Conservation (phyloP, 2,888 invertebrate genomes). For the Graphium colonna region DNA sequence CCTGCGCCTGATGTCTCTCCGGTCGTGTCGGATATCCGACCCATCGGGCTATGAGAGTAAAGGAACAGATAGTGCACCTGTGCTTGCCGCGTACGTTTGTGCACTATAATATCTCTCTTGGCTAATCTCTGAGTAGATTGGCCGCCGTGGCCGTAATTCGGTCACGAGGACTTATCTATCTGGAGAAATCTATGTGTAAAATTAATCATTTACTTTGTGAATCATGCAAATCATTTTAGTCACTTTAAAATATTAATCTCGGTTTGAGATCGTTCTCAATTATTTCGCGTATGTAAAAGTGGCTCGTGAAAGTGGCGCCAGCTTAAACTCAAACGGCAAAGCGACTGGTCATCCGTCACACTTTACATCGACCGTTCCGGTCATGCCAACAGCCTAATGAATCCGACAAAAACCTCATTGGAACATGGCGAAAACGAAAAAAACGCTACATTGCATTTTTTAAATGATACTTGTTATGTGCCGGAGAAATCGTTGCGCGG, state of each 20-base stretch:
- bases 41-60: too few species aligned
- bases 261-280: conserved; percentile 7
- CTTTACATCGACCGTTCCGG: conserved; percentile 13
- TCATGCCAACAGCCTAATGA: not conserved
- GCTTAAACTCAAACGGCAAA: not conserved
- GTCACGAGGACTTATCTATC: too few species aligned
- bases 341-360: not conserved
- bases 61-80: too few species aligned
- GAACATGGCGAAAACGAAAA: not conserved
- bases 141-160: too few species aligned
- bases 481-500: conserved; percentile 1
- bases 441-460: not conserved
- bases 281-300: not conserved
- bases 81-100: too few species aligned
- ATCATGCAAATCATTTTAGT: not conserved
- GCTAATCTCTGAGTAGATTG: too few species aligned
- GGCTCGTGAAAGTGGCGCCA: conserved; percentile 17
- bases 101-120: too few species aligned
- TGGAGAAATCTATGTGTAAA: too few species aligned
- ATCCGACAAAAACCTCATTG: not conserved
- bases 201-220: too few species aligned
- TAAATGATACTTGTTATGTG: not conserved
- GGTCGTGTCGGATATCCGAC: too few species aligned
- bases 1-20: too few species aligned
- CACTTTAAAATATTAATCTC: not conserved